phyloP scores from a whole-genome alignment of 2,888 invertebrate genomes.

The Cheiracanthium punctorium region DNA sequence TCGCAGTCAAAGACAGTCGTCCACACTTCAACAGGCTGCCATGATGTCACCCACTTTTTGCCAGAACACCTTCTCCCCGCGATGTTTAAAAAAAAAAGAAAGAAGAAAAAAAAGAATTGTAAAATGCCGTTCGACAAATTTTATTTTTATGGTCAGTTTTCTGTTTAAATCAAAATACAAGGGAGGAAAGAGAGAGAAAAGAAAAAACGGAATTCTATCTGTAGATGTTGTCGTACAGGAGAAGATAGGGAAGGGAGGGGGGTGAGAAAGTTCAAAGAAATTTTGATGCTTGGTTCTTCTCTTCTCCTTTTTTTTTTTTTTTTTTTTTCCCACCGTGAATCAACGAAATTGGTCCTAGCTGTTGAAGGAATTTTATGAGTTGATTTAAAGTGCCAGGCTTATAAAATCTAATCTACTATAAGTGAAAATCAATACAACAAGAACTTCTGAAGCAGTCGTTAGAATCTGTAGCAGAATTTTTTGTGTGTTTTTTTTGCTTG shows the following conservation, averaged over 20 bases:
- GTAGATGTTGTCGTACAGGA: background rate
- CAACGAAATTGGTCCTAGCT: background rate
- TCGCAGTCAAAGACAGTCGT: constrained; percentile 39
- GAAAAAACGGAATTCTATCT: no score
- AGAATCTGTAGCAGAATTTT: no score
- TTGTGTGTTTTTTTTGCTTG: no score
- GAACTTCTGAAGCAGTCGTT: no score
- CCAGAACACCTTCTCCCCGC: background rate
- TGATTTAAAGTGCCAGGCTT: background rate
- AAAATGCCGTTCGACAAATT: constrained; percentile 22
- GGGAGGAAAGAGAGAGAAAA: no score
- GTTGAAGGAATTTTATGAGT: background rate
- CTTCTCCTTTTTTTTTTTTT: background rate
- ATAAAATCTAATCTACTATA: background rate
- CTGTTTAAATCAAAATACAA: constrained; percentile 16
- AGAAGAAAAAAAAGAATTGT: constrained; percentile 15
- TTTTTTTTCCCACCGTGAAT: background rate
- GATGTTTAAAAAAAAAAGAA: constrained; percentile 11
- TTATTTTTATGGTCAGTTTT: constrained; percentile 43
- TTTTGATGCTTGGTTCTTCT: background rate
- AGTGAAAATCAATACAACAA: background rate
- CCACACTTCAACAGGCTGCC: constrained; percentile 22
- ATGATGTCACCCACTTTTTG: constrained; percentile 42
- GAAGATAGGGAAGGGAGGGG: background rate
- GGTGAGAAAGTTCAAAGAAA: background rate